Percentiles rank a stretch among this genome's conserved stretches.
Conservation (phyloP, 1,140 invertebrate genomes). For the Brevipalpus yothersi region DNA sequence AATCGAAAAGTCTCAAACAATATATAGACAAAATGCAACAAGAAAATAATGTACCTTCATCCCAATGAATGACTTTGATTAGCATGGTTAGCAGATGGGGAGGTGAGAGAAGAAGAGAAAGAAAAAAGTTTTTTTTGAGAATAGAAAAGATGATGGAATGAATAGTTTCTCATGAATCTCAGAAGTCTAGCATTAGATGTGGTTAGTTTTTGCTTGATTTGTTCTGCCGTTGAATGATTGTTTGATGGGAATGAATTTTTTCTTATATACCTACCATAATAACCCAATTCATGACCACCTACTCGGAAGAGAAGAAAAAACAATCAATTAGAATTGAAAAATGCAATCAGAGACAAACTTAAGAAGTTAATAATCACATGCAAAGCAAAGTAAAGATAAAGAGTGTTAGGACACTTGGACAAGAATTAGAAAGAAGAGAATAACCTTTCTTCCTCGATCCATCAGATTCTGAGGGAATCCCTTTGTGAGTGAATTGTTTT, state of each 20-base stretch:
- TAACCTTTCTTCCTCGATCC: too few species aligned
- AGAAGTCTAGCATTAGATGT: too few species aligned
- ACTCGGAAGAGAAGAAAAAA: not conserved
- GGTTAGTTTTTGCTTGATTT: too few species aligned
- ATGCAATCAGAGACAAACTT: too few species aligned
- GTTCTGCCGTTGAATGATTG: too few species aligned
- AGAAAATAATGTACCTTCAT: constrained; percentile 12
- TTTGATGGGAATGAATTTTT: too few species aligned
- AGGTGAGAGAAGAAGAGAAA: not conserved
- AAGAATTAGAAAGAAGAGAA: too few species aligned
- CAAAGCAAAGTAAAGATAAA: too few species aligned
- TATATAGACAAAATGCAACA: not conserved
- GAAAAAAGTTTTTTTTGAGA: not conserved
- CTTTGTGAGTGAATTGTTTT: too few species aligned
- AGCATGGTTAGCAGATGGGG: not conserved
- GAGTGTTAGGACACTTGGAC: too few species aligned
- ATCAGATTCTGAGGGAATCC: too few species aligned
- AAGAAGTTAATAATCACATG: too few species aligned
- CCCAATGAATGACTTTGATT: constrained; percentile 14
- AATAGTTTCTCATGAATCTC: not conserved
- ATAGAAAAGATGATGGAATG: not conserved
- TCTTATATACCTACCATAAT: not conserved
- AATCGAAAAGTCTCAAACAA: not conserved
- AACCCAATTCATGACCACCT: not conserved
- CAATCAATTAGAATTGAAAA: not conserved